These are phyloP conservation scores for Sus scrofa DNA, from an alignment of 2,113 vertebrate species.

Conservation along the genomic window DNA sequence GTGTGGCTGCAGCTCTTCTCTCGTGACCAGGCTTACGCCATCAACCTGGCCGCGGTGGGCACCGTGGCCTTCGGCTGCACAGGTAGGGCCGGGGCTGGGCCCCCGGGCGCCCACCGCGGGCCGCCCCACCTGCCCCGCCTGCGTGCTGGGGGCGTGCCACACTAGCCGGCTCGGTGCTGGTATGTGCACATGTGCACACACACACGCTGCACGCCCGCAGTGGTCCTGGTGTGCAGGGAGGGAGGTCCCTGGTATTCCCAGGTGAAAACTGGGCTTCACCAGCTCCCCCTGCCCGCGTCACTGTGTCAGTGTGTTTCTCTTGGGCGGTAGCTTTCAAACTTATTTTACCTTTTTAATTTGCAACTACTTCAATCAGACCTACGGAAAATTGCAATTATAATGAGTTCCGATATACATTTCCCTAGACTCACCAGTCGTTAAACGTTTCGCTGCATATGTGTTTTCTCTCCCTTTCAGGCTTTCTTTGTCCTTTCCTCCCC, in stretches of 20 bases:
- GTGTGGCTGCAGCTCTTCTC: conserved; percentile 97
- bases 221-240: not conserved
- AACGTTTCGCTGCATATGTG: not conserved
- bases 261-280: rapidly evolving
- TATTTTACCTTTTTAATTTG: not conserved
- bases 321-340: not conserved
- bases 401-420: rapidly evolving
- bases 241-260: not conserved
- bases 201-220: not conserved
- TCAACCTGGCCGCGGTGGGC: conserved; percentile 96
- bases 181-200: not conserved
- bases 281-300: rapidly evolving
- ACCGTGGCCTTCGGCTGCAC: conserved; percentile 98
- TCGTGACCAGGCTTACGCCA: conserved; percentile 92
- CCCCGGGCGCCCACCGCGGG: rapidly evolving
- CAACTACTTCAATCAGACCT: not conserved
- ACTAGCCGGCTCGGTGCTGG: not conserved
- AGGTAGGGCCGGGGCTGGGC: conserved; percentile 89
- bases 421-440: rapidly evolving
- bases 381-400: not conserved
- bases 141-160: rapidly evolving
- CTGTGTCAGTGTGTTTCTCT: not conserved
- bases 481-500: not conserved
- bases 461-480: not conserved
- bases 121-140: rapidly evolving